These are phyloP conservation scores for Cremastobaeus sp. DNA, from an alignment of 2,888 invertebrate species.

Conservation along the genomic window DNA sequence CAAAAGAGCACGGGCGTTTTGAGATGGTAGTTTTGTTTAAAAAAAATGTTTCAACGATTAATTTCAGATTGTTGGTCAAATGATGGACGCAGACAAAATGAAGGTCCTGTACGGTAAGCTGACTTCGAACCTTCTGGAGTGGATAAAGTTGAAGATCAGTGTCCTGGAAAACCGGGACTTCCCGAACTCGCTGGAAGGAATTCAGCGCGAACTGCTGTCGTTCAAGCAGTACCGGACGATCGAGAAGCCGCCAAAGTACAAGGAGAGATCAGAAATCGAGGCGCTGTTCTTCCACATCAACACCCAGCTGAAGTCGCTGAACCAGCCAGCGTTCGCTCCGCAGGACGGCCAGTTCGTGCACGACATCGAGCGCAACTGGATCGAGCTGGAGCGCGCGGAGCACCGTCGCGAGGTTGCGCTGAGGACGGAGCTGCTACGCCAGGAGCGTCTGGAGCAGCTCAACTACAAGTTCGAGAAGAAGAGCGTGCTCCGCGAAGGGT, in stretches of 20 bases:
- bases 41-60: background rate
- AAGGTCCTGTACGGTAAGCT: constrained; percentile 92
- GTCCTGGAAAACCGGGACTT: constrained; percentile 91
- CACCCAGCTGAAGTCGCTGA: constrained; percentile 95
- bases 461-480: constrained; percentile 98
- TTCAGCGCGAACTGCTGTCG: constrained; percentile 90
- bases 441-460: constrained; percentile 95
- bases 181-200: constrained; percentile 96
- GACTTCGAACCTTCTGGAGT: constrained; percentile 91
- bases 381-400: constrained; percentile 93
- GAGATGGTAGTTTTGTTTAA: constrained; percentile 2
- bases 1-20: no score
- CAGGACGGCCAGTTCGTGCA: constrained; percentile 94
- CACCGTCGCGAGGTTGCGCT: constrained; percentile 95
- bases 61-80: constrained; percentile 93
- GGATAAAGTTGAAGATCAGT: constrained; percentile 92
- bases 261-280: constrained; percentile 97
- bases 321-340: constrained; percentile 91
- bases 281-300: constrained; percentile 98
- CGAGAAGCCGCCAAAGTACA: constrained; percentile 99
- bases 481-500: constrained; percentile 95
- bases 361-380: constrained; percentile 97
- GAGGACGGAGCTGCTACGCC: constrained; percentile 92
- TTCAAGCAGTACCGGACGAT: constrained; percentile 98
- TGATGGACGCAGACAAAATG: constrained; percentile 96